Base-by-base conservation (phyloP, 2,113 vertebrate species). In the Cercopithecus mona region DNA sequence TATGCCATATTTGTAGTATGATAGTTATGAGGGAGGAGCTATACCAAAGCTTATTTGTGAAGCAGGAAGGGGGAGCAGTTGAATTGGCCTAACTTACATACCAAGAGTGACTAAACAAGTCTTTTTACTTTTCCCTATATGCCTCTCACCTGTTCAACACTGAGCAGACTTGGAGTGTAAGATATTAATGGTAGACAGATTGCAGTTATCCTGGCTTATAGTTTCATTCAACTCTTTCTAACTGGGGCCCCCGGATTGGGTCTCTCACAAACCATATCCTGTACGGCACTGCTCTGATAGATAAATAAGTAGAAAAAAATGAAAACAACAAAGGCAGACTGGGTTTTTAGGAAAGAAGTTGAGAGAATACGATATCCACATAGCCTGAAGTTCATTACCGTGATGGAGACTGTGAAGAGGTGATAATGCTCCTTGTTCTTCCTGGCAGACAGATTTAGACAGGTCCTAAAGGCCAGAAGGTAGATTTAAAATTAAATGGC, bases 401-500 rank as follows among this genome's bases (percentile, higher is more conserved):
- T 61, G 95, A 52, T 48, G 32, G 61, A 43, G 61, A 80, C 87
- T 92, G 90, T 43, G 92, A 96, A 76, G 72, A 91, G 88, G 87
- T 93, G 87, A 90, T 93, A 97, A 90, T 70, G 14, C 0, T 11
- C 32, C 9, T 6, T 93, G 83, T 87, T 95, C 83, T 88, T 87
- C 32, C 35, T 66, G 64, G 40, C 75, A 61, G 70, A 90, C 68
- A 94, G 87, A 89, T 95, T 95, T 94, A 64, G 40, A 75, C n/a
- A 80, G 55, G 61, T 90, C 70, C 45, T 38, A 27, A 83, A 94
- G 88, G 68, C 83, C 80, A 96, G 89, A 72, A 80, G 79, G 68
- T 27, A 89, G 68, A 55, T 76, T 95, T 76, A 70, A 93, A 97
- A 92, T 96, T 80, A 98, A 94, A 95, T 73, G 83, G 68, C 70